phyloP scores from a whole-genome alignment of 2,797 vertebrate species.

The Intellagama lesueurii region DNA sequence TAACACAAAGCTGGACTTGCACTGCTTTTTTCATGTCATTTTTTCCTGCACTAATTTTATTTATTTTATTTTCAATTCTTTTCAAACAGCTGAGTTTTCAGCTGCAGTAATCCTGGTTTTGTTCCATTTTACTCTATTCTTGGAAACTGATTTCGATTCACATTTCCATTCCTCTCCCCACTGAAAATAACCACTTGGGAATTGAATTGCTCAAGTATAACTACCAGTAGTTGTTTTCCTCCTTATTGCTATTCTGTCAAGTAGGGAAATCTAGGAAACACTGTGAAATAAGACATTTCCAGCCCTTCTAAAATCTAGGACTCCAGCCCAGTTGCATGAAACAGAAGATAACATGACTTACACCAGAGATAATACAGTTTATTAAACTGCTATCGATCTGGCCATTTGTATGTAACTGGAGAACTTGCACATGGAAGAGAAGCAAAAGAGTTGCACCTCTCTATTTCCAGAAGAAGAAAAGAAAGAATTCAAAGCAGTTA shows the following conservation, averaged over 20 bases:
- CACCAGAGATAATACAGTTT: conserved; percentile 55
- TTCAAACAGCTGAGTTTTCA: conserved; percentile 63
- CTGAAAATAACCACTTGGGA: conserved; percentile 72
- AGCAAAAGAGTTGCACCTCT: not conserved
- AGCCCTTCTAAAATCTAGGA: conserved; percentile 62
- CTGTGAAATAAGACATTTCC: conserved; percentile 65
- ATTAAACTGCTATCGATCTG: conserved; percentile 30
- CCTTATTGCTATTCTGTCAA: conserved; percentile 70
- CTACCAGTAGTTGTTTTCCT: conserved; percentile 64
- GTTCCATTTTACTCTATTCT: conserved; percentile 52
- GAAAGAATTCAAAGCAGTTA: no score
- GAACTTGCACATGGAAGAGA: not conserved
- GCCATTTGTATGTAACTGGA: conserved; percentile 5
- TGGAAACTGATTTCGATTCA: conserved; percentile 74
- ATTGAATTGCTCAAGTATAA: conserved; percentile 72
- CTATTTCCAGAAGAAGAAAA: not conserved
- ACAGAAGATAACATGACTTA: conserved; percentile 57
- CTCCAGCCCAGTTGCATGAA: conserved; percentile 57
- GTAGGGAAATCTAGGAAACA: conserved; percentile 67
- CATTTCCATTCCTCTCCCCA: conserved; percentile 71
- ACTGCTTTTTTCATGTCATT: not conserved
- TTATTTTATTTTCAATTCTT: conserved; percentile 53
- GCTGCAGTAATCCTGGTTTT: conserved; percentile 67
- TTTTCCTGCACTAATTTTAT: conserved; percentile 35
- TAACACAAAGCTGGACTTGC: conserved; percentile 40